phyloP scores from a whole-genome alignment of 2,888 invertebrate genomes.

The Drosophila cracens region DNA sequence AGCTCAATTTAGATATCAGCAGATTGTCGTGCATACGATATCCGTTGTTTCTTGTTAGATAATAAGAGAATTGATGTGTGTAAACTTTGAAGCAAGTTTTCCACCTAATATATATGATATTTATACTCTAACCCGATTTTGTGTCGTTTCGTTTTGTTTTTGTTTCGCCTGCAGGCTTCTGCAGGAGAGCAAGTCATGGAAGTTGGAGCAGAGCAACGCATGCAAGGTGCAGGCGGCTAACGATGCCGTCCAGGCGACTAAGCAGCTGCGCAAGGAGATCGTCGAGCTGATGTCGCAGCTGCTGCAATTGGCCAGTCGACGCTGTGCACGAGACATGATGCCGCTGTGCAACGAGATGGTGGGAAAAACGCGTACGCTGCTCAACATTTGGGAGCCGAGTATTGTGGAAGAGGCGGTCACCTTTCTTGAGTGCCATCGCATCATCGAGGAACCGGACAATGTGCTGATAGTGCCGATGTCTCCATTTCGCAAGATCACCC shows the following conservation, averaged over 20 bases:
- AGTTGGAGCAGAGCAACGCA: slow-evolving; percentile 88
- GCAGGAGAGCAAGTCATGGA: slow-evolving; percentile 91
- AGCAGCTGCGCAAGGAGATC: slow-evolving; percentile 91
- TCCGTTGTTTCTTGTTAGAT: no score
- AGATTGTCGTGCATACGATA: no score
- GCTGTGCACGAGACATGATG: slow-evolving; percentile 90
- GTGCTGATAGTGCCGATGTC: slow-evolving; percentile 87
- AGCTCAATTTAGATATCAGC: no score
- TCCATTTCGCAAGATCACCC: slow-evolving; percentile 91
- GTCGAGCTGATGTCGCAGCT: slow-evolving; percentile 91
- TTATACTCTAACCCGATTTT: not conserved
- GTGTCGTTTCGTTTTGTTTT: not conserved
- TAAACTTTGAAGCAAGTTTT: no score
- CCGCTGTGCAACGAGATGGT: slow-evolving; percentile 92
- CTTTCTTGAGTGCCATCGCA: slow-evolving; percentile 91
- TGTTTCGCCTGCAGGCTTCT: slow-evolving; percentile 87
- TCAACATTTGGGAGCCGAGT: slow-evolving; percentile 94
- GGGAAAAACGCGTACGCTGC: slow-evolving; percentile 90
- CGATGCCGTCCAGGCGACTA: slow-evolving; percentile 92
- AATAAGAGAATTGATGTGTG: no score
- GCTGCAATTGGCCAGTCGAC: slow-evolving; percentile 90
- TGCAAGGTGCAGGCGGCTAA: slow-evolving; percentile 93
- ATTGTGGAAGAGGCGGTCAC: slow-evolving; percentile 94
- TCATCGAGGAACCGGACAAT: slow-evolving; percentile 85
- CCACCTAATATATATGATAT: no score